These are phyloP conservation scores for Channa maculata DNA, from an alignment of 2,113 vertebrate species.

Conservation along the genomic window DNA sequence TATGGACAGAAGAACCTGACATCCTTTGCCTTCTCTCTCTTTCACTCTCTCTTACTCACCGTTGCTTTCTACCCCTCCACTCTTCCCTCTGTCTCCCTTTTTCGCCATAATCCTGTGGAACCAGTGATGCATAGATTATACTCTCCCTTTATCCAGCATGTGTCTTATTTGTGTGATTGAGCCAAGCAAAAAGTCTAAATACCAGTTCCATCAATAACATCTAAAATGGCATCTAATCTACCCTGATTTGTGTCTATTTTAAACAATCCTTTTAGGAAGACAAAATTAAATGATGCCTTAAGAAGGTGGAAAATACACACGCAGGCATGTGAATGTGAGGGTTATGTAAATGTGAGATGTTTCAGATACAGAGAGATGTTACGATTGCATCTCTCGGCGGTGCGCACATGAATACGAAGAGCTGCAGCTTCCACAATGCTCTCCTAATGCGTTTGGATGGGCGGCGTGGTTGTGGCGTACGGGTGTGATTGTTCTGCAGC, in stretches of 20 bases:
- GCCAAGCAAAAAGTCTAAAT: slow-evolving; percentile 55
- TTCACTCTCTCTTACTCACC: slow-evolving; percentile 52
- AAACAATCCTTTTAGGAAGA: slow-evolving; percentile 45
- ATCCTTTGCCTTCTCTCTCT: slow-evolving; percentile 57
- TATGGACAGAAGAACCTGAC: slow-evolving; percentile 69
- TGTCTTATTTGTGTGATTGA: slow-evolving; percentile 60
- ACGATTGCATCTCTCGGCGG: slow-evolving; percentile 57
- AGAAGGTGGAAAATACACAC: slow-evolving; percentile 38
- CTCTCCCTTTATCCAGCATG: slow-evolving; percentile 62
- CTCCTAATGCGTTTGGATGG: slow-evolving; percentile 60
- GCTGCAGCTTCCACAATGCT: slow-evolving; percentile 56
- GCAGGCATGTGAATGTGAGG: slow-evolving; percentile 43
- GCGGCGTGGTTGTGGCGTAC: slow-evolving; percentile 47
- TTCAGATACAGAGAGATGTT: slow-evolving; percentile 56
- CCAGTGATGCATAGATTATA: slow-evolving; percentile 76
- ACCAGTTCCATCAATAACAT: slow-evolving; percentile 55
- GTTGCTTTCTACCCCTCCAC: slow-evolving; percentile 31
- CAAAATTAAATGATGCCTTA: slow-evolving; percentile 57
- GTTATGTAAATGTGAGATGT: slow-evolving; percentile 62
- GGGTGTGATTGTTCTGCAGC: slow-evolving; percentile 68
- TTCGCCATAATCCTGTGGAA: slow-evolving; percentile 67
- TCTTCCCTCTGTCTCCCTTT: slow-evolving; percentile 24
- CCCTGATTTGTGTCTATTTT: slow-evolving; percentile 70
- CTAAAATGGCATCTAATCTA: slow-evolving; percentile 71
- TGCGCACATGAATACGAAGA: slow-evolving; percentile 35